These are phyloP conservation scores for Rhamphomyia laevipes DNA, from an alignment of 2,888 invertebrate species.

Conservation along the genomic window DNA sequence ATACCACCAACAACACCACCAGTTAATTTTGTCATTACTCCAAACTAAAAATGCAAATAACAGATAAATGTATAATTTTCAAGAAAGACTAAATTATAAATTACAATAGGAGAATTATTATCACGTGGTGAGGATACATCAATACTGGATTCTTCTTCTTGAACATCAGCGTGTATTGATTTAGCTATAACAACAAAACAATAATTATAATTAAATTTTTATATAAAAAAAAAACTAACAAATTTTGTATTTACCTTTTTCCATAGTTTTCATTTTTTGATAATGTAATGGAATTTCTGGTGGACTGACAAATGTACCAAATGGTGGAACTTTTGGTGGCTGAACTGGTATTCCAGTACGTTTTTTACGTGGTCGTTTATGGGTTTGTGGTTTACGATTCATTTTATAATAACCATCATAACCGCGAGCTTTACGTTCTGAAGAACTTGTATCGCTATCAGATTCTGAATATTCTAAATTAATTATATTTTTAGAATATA, in stretches of 20 bases:
- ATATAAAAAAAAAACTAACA: conserved; percentile 17
- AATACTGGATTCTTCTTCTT: conserved; percentile 52
- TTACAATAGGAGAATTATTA: conserved; percentile 51
- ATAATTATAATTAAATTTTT: conserved; percentile 13
- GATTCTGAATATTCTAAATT: conserved; percentile 71
- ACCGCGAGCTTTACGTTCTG: conserved; percentile 44
- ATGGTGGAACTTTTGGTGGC: conserved; percentile 65
- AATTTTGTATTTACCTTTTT: conserved; percentile 31
- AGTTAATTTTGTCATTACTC: conserved; percentile 40
- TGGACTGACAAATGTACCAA: conserved; percentile 54
- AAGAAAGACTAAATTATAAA: conserved; percentile 16
- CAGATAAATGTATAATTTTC: neutral
- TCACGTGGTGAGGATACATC: conserved; percentile 51
- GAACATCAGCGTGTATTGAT: conserved; percentile 21
- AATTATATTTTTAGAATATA: too few relatives aligned
- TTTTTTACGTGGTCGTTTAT: conserved; percentile 61
- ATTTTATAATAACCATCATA: conserved; percentile 52
- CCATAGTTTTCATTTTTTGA: conserved; percentile 36
- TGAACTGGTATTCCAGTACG: conserved; percentile 73
- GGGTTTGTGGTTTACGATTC: conserved; percentile 54
- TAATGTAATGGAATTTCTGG: conserved; percentile 49
- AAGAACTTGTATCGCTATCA: conserved; percentile 61
- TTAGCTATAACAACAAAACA: conserved; percentile 15
- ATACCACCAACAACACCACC: conserved; percentile 1
- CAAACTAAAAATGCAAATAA: conserved; percentile 32